Evolutionary conservation across 1,140 invertebrate species (phyloP).

Genomic region (Dendroctonus valens): DNA sequence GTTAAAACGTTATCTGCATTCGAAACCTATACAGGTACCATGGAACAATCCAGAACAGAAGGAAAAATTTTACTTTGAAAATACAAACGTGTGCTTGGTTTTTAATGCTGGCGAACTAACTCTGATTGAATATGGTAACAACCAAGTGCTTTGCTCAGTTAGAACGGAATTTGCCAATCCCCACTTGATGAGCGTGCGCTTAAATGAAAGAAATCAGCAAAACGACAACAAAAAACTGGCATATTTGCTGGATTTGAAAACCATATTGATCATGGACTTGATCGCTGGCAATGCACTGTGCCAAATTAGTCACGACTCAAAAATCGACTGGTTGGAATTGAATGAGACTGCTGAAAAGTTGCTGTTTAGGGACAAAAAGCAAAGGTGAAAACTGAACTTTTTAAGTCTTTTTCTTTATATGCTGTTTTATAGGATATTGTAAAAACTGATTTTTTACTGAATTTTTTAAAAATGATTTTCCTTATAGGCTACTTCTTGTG

Average conservation of each 20-base stretch:
- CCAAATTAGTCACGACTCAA: slow-evolving; percentile 85
- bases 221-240: slow-evolving; percentile 89
- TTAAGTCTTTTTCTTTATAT: not conserved
- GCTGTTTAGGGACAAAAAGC: slow-evolving; percentile 83
- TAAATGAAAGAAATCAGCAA: slow-evolving; percentile 79
- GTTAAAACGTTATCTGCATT: too few species aligned
- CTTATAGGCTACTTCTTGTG: slow-evolving; percentile 56
- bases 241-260: slow-evolving; percentile 94
- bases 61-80: slow-evolving; percentile 96
- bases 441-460: too few species aligned
- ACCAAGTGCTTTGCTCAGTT: slow-evolving; percentile 86
- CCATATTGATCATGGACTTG: slow-evolving; percentile 88
- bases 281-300: slow-evolving; percentile 68
- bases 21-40: slow-evolving; percentile 54
- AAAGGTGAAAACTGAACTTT: slow-evolving; percentile 47
- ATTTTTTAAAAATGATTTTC: not conserved
- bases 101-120: slow-evolving; percentile 88
- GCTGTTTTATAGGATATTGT: too few species aligned
- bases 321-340: slow-evolving; percentile 96
- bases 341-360: slow-evolving; percentile 92
- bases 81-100: slow-evolving; percentile 86
- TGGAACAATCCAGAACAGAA: slow-evolving; percentile 78
- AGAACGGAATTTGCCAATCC: slow-evolving; percentile 96
- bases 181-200: slow-evolving; percentile 89
- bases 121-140: slow-evolving; percentile 90